phyloP scores from a whole-genome alignment of 2,797 vertebrate species.

The Tangara arthus region DNA sequence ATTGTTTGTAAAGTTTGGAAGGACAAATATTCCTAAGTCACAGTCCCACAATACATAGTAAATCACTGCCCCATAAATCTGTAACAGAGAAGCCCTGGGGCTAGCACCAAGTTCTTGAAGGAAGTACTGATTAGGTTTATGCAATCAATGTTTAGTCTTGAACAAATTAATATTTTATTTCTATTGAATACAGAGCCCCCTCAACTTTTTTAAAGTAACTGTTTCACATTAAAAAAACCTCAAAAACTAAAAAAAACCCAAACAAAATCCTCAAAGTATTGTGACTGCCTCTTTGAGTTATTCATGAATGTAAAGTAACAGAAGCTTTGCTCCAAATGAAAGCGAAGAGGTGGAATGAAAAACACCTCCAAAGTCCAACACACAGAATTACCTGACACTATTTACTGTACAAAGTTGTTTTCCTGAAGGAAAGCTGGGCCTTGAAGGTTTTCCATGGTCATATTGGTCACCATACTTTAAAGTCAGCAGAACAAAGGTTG shows the following conservation, averaged over 20 bases:
- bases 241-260: neutral
- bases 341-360: neutral
- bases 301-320: neutral
- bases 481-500: neutral
- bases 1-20: neutral
- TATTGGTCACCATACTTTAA: neutral
- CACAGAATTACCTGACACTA: neutral
- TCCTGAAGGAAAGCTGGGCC: neutral
- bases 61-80: constrained; percentile 6
- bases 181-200: neutral
- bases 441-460: neutral
- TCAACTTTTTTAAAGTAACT: neutral
- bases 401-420: neutral
- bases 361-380: neutral
- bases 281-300: neutral
- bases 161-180: constrained; percentile 6
- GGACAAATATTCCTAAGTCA: neutral
- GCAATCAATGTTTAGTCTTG: neutral
- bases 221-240: neutral
- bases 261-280: neutral
- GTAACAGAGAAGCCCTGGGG: neutral
- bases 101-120: neutral
- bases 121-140: neutral
- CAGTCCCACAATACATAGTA: neutral
- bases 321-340: neutral